A percentile compares a stretch with the other conserved stretches of the same genome.
Conservation (phyloP, 2,113 vertebrate genomes). For the Vidua macroura region DNA sequence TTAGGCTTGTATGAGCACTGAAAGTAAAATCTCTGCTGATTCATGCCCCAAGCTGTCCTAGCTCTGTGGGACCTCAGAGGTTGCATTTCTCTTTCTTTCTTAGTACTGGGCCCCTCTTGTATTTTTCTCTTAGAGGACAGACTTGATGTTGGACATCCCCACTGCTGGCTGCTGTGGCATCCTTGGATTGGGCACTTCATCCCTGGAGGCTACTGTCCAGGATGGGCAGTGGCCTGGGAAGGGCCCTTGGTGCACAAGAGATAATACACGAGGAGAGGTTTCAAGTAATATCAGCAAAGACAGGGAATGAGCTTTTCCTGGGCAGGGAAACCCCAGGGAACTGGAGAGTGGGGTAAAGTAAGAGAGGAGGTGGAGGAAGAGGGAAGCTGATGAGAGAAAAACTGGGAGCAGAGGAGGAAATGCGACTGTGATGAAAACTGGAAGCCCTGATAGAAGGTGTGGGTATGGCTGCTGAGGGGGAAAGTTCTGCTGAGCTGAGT, state of each 20-base stretch:
- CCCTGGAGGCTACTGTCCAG: background rate
- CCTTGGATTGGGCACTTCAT: background rate
- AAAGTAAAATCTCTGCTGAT: background rate
- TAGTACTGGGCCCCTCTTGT: background rate
- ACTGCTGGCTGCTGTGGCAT: background rate
- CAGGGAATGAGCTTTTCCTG: background rate
- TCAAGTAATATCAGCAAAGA: background rate
- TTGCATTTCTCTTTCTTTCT: background rate
- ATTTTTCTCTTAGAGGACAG: background rate
- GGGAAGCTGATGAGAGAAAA: background rate
- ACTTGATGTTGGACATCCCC: background rate
- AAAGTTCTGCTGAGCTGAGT: background rate
- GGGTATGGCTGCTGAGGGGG: background rate
- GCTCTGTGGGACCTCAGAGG: background rate
- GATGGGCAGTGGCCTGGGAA: background rate
- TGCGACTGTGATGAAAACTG: background rate
- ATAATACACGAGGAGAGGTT: background rate
- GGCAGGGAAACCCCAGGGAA: background rate
- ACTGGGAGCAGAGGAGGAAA: background rate
- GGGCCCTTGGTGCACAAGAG: background rate
- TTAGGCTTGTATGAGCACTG: background rate
- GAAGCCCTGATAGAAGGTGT: background rate
- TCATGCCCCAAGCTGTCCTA: background rate
- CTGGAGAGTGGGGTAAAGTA: rapidly evolving
- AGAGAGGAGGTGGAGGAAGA: background rate